phyloP scores from a whole-genome alignment of 2,113 vertebrate genomes.

The Bungarus multicinctus region DNA sequence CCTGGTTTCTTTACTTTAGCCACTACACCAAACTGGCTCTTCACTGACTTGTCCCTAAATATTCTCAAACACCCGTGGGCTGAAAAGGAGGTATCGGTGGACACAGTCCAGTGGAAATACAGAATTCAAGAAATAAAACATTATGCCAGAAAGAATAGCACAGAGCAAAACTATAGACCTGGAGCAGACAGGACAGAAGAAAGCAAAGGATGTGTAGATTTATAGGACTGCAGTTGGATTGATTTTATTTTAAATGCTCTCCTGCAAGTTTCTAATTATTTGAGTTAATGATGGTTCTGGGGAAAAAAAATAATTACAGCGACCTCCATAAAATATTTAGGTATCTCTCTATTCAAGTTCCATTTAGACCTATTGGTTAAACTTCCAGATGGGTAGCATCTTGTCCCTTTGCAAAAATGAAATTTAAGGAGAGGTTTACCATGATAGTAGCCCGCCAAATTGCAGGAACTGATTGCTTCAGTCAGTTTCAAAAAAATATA shows the following conservation, averaged over 20 bases:
- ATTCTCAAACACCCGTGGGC: not conserved
- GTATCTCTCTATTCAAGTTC: not conserved
- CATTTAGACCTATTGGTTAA: constrained; percentile 7
- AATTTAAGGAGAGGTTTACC: constrained; percentile 23
- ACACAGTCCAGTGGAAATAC: not conserved
- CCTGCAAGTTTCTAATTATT: not conserved
- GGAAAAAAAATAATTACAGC: not conserved
- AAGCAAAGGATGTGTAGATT: not conserved
- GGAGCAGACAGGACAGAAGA: not conserved
- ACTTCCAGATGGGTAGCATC: not conserved
- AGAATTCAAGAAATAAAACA: not conserved
- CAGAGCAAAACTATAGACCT: not conserved
- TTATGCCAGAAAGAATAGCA: not conserved
- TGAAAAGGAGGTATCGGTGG: not conserved
- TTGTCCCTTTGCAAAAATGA: not conserved
- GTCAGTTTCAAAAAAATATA: constrained; percentile 43
- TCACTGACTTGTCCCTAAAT: not conserved
- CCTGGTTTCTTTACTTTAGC: not conserved
- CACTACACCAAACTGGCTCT: not conserved
- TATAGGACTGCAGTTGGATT: not conserved
- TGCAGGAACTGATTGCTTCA: constrained; percentile 35
- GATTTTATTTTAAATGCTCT: not conserved
- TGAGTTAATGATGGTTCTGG: not conserved
- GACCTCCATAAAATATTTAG: not conserved
- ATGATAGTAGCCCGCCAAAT: not conserved